Evolutionary conservation across 2,797 vertebrate species (phyloP).

Genomic region (Pseudochromis fuscus): DNA sequence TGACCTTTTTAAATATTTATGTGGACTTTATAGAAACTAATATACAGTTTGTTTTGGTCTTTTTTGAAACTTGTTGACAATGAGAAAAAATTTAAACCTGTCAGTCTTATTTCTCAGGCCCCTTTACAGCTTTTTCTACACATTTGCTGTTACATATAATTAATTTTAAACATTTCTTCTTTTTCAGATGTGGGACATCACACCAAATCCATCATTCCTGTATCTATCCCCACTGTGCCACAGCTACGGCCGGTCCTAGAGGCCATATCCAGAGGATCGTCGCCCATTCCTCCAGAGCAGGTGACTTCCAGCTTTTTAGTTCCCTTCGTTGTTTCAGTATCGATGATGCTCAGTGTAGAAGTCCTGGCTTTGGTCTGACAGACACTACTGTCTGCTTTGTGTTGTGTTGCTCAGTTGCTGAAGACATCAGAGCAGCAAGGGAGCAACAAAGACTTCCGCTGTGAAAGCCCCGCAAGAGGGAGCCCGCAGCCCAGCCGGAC

Average conservation of each 20-base stretch:
- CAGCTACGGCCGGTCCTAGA: slow-evolving; percentile 90
- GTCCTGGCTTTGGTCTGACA: slow-evolving; percentile 24
- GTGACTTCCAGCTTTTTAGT: slow-evolving; percentile 70
- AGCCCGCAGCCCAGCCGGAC: slow-evolving; percentile 80
- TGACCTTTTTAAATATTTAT: too few relatives aligned
- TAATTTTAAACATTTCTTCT: slow-evolving; percentile 29
- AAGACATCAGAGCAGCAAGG: slow-evolving; percentile 81
- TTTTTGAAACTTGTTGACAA: slow-evolving; percentile 4
- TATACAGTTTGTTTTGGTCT: neutral
- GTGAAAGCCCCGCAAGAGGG: slow-evolving; percentile 83
- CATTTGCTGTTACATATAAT: neutral
- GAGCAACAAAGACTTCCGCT: slow-evolving; percentile 83
- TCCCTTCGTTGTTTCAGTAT: neutral
- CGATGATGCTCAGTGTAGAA: neutral
- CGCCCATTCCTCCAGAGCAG: slow-evolving; percentile 91
- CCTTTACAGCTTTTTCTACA: neutral
- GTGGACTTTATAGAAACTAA: too few relatives aligned
- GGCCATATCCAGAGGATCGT: slow-evolving; percentile 90
- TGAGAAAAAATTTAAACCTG: neutral
- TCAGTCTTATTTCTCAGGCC: neutral
- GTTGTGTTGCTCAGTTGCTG: slow-evolving; percentile 63
- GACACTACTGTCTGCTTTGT: slow-evolving; percentile 17
- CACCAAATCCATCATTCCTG: slow-evolving; percentile 88
- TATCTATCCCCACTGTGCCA: slow-evolving; percentile 91
- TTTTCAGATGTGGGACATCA: slow-evolving; percentile 88